Conservation (phyloP, 2,113 vertebrate genomes). For the Halichoerus grypus region DNA sequence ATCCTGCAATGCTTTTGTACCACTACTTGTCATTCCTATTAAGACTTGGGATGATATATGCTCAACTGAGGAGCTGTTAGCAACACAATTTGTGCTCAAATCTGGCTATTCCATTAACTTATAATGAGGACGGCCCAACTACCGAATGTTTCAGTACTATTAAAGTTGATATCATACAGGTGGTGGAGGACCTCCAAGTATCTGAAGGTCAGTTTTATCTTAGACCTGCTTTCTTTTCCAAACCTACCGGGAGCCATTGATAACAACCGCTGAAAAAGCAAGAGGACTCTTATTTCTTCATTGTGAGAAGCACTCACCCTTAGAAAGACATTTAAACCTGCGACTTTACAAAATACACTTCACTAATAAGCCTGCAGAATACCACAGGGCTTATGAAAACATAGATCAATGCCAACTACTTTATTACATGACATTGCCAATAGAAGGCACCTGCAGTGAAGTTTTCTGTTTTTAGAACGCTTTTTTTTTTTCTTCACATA, state of each 20-base stretch:
- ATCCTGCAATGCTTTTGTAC: background rate
- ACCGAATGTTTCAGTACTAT: background rate
- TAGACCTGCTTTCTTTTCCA: conserved; percentile 54
- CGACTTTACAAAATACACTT: conserved; percentile 51
- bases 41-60: background rate
- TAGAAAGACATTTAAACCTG: conserved; percentile 41
- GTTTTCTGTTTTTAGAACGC: conserved; percentile 71
- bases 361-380: conserved; percentile 62
- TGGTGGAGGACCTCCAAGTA: conserved; percentile 52
- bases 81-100: background rate
- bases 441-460: conserved; percentile 62
- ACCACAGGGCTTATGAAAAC: conserved; percentile 72
- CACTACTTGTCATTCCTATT: conserved; percentile 20
- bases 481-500: conserved; percentile 17
- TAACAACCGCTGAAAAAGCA: conserved; percentile 58
- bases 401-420: conserved; percentile 68
- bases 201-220: conserved; percentile 64
- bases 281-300: background rate
- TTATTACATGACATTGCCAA: conserved; percentile 62
- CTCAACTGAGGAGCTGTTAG: background rate
- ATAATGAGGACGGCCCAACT: conserved; percentile 1
- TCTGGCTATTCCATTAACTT: conserved; percentile 39
- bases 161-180: background rate
- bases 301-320: conserved; percentile 33
- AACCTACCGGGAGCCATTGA: background rate